Percentiles rank a stretch among this genome's conserved stretches.
Conservation (phyloP, 1,140 invertebrate genomes). For the Stegodyphus mimosarum region DNA sequence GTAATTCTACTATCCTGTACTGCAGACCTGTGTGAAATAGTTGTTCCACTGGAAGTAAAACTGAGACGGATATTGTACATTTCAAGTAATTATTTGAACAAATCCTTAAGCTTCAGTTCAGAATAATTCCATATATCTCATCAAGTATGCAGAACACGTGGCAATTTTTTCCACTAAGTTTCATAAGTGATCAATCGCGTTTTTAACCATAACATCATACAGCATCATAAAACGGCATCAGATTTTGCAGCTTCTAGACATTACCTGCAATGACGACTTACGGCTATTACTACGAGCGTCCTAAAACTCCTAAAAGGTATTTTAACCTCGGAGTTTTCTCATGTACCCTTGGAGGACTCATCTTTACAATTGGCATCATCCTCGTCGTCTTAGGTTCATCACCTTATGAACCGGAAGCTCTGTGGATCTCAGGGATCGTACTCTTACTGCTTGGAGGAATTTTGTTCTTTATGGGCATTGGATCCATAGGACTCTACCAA, state of each 20-base stretch:
- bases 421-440: conserved; percentile 64
- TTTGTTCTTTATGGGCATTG: conserved; percentile 64
- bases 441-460: conserved; percentile 63
- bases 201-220: no score
- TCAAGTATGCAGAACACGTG: no score
- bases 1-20: no score
- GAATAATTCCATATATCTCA: no score
- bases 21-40: no score
- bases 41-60: no score
- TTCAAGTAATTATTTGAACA: no score
- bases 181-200: no score
- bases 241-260: background rate
- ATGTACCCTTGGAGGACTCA: conserved; percentile 62
- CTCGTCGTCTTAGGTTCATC: conserved; percentile 64
- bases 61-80: no score
- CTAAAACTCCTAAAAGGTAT: conserved; percentile 62
- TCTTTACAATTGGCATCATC: conserved; percentile 63
- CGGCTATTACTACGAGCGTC: conserved; percentile 47
- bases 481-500: conserved; percentile 64
- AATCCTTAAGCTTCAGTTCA: no score
- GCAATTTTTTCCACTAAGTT: no score
- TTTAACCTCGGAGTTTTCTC: conserved; percentile 63
- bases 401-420: conserved; percentile 62
- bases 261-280: conserved; percentile 35
- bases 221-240: no score